A percentile compares a stretch with the other conserved stretches of the same genome.
Conservation (phyloP, 2,113 vertebrate species). For the Machaerirhynchus nigripectus region DNA sequence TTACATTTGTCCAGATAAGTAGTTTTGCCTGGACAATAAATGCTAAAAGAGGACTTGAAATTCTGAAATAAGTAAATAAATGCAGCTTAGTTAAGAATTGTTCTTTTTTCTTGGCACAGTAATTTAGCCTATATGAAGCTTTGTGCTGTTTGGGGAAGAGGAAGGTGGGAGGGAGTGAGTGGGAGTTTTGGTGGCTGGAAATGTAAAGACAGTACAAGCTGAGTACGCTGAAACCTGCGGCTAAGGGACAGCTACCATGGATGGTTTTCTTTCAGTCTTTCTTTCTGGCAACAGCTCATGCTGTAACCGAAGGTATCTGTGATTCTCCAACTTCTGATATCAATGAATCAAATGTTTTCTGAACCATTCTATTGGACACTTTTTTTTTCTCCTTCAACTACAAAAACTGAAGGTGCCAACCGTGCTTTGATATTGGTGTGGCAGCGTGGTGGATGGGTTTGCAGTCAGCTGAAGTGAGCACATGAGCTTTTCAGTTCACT, state of each 20-base stretch:
- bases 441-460: not conserved
- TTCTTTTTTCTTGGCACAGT: not conserved
- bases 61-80: slow-evolving; percentile 22
- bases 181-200: slow-evolving; percentile 44
- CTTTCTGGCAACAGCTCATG: not conserved
- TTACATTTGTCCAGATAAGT: not conserved
- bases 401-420: not conserved
- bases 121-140: slow-evolving; percentile 3
- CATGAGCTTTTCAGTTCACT: not conserved
- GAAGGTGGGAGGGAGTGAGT: slow-evolving; percentile 22
- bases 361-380: not conserved
- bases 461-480: not conserved
- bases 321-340: not conserved
- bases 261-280: not conserved
- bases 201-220: slow-evolving; percentile 56
- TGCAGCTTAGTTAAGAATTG: not conserved
- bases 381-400: not conserved
- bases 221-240: not conserved
- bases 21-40: not conserved
- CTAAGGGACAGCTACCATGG: not conserved
- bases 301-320: not conserved
- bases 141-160: slow-evolving; percentile 29
- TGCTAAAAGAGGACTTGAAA: not conserved
- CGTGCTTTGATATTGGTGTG: not conserved
- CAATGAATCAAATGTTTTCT: slow-evolving; percentile 20